These are phyloP conservation scores for Ectobius pallidus DNA, from an alignment of 2,888 invertebrate species.

Conservation along the genomic window DNA sequence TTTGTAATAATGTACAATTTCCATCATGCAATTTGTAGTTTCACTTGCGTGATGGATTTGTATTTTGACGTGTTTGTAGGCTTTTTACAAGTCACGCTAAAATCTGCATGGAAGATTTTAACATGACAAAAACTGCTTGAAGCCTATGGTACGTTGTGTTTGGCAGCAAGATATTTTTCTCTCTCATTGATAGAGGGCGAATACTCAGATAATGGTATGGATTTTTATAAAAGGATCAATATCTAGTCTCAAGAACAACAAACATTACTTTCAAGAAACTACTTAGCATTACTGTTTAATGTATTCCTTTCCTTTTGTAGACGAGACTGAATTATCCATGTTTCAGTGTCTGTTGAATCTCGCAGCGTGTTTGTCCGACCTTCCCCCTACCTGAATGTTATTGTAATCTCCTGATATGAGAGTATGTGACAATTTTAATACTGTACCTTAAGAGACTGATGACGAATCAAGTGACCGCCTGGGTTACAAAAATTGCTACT, in stretches of 20 bases:
- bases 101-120: conserved; percentile 1
- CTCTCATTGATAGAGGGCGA: conserved; percentile 22
- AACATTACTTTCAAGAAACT: conserved; percentile 14
- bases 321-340: conserved; percentile 24
- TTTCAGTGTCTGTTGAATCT: conserved; percentile 21
- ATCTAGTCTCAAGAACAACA: conserved; percentile 33
- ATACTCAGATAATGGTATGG: conserved; percentile 34
- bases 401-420: conserved; percentile 17
- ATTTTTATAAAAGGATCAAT: conserved; percentile 32
- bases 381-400: neutral
- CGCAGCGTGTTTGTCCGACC: conserved; percentile 19
- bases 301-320: conserved; percentile 10
- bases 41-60: conserved; percentile 1
- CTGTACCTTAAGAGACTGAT: conserved; percentile 32
- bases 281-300: conserved; percentile 12
- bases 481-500: conserved; percentile 34
- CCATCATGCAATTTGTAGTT: neutral
- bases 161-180: conserved; percentile 33
- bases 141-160: neutral
- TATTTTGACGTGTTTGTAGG: conserved; percentile 3
- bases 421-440: conserved; percentile 29
- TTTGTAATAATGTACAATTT: conserved; percentile 2
- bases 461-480: conserved; percentile 24
- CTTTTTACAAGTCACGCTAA: neutral
- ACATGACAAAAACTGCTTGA: conserved; percentile 7